These are phyloP conservation scores for Gastracanthus pulcherrimus DNA, from an alignment of 2,888 invertebrate genomes.

Conservation along the genomic window DNA sequence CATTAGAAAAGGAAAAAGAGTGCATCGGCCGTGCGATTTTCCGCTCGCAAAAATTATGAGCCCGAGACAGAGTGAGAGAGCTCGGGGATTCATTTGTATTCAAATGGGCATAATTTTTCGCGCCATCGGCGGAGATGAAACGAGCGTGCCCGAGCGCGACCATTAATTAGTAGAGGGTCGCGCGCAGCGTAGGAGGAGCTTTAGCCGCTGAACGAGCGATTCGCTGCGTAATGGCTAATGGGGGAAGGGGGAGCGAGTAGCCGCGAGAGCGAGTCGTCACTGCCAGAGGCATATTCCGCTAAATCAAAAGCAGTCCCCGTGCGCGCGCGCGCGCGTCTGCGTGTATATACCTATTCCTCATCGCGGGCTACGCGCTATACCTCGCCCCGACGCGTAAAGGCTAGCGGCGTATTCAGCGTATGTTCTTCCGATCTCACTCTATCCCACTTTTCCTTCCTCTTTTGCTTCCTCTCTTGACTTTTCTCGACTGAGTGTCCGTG, in stretches of 20 bases:
- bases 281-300: slow-evolving; percentile 74
- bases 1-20: neutral
- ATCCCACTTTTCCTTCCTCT: too few relatives aligned
- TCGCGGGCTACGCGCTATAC: neutral
- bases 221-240: slow-evolving; percentile 30
- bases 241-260: neutral
- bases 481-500: too few relatives aligned
- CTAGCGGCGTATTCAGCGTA: too few relatives aligned
- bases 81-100: slow-evolving; percentile 63
- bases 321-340: neutral
- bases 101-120: slow-evolving; percentile 68
- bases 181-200: slow-evolving; percentile 9
- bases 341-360: slow-evolving; percentile 62
- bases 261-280: slow-evolving; percentile 71
- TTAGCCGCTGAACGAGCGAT: slow-evolving; percentile 49
- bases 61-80: neutral
- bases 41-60: neutral
- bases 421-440: too few relatives aligned
- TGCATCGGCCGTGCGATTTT: neutral
- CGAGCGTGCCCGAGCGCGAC: slow-evolving; percentile 55
- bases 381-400: neutral
- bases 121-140: slow-evolving; percentile 50
- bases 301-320: slow-evolving; percentile 74
- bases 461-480: too few relatives aligned
- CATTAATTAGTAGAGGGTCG: slow-evolving; percentile 67